A percentile compares a stretch with the other conserved stretches of the same genome.
Conservation (phyloP, 2,113 vertebrate species). For the Tachycineta bicolor region DNA sequence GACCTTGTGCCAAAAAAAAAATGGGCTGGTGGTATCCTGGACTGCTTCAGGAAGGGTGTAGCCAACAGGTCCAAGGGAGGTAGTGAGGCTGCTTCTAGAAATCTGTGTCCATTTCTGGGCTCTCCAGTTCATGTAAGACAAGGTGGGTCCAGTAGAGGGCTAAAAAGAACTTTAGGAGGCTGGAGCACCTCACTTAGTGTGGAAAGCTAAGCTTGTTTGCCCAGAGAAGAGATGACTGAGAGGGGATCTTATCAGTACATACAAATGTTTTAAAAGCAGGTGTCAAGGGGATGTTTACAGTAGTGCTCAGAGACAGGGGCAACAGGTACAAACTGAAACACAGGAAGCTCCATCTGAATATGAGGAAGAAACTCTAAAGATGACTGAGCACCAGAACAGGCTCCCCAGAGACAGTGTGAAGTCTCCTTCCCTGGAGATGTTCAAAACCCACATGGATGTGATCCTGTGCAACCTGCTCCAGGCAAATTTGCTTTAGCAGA, state of each 20-base stretch:
- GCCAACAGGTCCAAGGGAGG: background rate
- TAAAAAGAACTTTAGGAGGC: background rate
- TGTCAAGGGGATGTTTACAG: background rate
- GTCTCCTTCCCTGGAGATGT: background rate
- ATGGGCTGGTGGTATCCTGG: no score
- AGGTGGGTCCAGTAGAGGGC: background rate
- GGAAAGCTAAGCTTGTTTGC: background rate
- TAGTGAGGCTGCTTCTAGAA: background rate
- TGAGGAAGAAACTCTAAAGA: background rate
- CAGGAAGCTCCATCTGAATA: background rate
- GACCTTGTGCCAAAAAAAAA: background rate
- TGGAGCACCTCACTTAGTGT: background rate
- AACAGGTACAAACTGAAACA: background rate
- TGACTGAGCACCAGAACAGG: background rate
- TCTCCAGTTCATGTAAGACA: accelerated
- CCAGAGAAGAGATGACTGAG: background rate
- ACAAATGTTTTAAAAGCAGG: background rate
- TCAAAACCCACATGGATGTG: accelerated
- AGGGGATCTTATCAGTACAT: background rate
- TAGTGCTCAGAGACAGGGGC: background rate
- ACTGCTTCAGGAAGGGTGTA: background rate
- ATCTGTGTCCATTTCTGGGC: background rate
- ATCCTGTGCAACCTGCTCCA: background rate
- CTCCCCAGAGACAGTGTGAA: background rate
- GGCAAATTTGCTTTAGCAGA: background rate